Conservation (phyloP, 2,797 vertebrate genomes). For the Rallus crepitans region DNA sequence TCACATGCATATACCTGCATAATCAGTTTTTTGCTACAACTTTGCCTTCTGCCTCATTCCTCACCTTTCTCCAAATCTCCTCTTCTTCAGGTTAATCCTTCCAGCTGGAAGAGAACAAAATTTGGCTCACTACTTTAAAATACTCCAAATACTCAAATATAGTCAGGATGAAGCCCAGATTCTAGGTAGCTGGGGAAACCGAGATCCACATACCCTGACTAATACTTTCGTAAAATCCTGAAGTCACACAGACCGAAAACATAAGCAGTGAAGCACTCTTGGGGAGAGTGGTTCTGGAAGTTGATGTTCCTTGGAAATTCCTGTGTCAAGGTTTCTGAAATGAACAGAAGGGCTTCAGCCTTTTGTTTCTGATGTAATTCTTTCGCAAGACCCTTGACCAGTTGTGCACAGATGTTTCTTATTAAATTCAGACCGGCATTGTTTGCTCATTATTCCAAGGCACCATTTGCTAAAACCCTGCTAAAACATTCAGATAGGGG, state of each 20-base stretch:
- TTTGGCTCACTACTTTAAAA: not conserved
- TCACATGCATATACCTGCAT: not conserved
- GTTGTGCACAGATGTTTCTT: conserved; percentile 74
- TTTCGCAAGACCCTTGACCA: conserved; percentile 41
- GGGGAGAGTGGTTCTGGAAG: not conserved
- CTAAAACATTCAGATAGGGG: not conserved
- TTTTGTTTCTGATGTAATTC: conserved; percentile 58
- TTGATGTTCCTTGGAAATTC: conserved; percentile 19
- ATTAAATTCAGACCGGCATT: conserved; percentile 73
- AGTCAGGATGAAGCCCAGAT: not conserved
- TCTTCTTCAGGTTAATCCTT: not conserved
- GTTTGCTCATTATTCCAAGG: conserved; percentile 64
- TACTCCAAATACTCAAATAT: not conserved
- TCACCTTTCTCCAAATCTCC: not conserved
- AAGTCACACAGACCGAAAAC: not conserved
- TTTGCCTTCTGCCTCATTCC: not conserved
- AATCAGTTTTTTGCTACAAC: not conserved
- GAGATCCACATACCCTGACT: not conserved
- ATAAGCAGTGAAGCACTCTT: not conserved
- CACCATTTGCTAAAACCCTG: conserved; percentile 62
- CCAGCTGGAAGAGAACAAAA: not conserved
- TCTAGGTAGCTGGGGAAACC: not conserved
- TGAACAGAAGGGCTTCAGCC: conserved; percentile 23
- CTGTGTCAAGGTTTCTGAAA: conserved; percentile 22
- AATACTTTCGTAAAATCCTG: not conserved